Conservation (phyloP, 2,888 invertebrate species). For the Eubasilissa splendida region DNA sequence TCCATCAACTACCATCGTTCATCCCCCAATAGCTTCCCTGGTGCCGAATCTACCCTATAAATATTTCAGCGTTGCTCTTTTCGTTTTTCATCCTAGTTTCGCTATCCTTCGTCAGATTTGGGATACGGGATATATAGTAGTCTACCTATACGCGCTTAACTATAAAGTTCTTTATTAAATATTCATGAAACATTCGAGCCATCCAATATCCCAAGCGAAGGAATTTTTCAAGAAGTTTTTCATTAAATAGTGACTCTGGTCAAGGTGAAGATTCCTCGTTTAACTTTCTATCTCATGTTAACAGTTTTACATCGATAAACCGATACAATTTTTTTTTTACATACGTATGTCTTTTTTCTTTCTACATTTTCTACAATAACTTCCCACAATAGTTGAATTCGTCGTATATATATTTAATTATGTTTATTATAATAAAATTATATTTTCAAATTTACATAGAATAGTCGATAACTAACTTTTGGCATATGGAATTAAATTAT, state of each 20-base stretch:
- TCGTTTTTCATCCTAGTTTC: slow-evolving; percentile 19
- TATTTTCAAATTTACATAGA: too few relatives aligned
- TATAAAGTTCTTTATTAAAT: slow-evolving; percentile 34
- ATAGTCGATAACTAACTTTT: too few relatives aligned
- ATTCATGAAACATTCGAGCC: slow-evolving; percentile 8
- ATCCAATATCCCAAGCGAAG: not conserved
- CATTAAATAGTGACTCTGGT: slow-evolving; percentile 14
- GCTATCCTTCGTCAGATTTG: slow-evolving; percentile 22
- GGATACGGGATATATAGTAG: slow-evolving; percentile 1
- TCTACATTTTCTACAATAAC: too few relatives aligned
- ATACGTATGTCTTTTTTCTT: too few relatives aligned
- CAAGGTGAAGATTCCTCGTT: slow-evolving; percentile 10
- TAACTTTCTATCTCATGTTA: not conserved
- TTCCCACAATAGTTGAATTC: too few relatives aligned
- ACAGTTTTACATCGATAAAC: too few relatives aligned
- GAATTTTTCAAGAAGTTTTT: slow-evolving; percentile 4
- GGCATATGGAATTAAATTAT: too few relatives aligned
- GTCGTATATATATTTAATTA: too few relatives aligned
- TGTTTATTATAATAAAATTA: too few relatives aligned
- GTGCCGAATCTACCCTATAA: slow-evolving; percentile 31
- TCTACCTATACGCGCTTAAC: slow-evolving; percentile 31
- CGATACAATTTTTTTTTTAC: too few relatives aligned
- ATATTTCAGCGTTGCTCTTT: slow-evolving; percentile 35
- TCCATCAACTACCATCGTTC: not conserved
- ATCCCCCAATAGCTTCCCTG: not conserved